Evolutionary conservation across 1,140 invertebrate genomes (phyloP), one percentile per base, ranked within the genome.

Genomic region (Ips typographus): DNA sequence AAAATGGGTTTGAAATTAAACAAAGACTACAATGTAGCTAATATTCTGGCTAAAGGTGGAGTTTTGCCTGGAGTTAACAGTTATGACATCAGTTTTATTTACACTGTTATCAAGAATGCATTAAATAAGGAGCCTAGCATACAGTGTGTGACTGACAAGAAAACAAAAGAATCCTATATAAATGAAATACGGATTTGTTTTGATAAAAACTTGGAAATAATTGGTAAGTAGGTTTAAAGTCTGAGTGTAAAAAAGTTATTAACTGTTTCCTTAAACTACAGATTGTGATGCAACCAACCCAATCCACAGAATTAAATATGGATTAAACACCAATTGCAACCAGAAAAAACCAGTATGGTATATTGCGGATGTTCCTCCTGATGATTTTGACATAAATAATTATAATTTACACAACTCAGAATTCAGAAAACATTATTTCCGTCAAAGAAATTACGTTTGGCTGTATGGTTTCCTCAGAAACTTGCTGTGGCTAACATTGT

Each of bases 111-210:
- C 2, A 83, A 84, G 49, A 79, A 78, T 22, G 76, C 74, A 22
- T 72, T 87, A 22, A 82, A 83, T n/a, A 85, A 85, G 49, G 85
- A 88, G 73, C 87, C 89, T 1, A 82, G 81, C 3, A 85, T 91
- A 61, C 82, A 88, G 73, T 91, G 89, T 73, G 75, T 83, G 1
- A 81, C 82, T 83, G 69, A 73, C 55, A 65, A 42, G 74, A 82
- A 87, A 38, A 84, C 82, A 1, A 83, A 84, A 49, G 73, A 82
- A 39, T 82, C 79, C 1, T 88, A 87, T 73, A 79, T 90, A 37
- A 83, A 83, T 43, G 88, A 90, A 72, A 86, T 90, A 44, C 80
- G 88, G 3, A 84, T 91, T 49, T 91, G 90, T 78, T 88, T 90
- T 59, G 79, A 87, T 72, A 90, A 90, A 71, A 76, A 77, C 3